Base-by-base conservation (phyloP, 2,888 invertebrate species). In the Allophyes oxyacanthae region DNA sequence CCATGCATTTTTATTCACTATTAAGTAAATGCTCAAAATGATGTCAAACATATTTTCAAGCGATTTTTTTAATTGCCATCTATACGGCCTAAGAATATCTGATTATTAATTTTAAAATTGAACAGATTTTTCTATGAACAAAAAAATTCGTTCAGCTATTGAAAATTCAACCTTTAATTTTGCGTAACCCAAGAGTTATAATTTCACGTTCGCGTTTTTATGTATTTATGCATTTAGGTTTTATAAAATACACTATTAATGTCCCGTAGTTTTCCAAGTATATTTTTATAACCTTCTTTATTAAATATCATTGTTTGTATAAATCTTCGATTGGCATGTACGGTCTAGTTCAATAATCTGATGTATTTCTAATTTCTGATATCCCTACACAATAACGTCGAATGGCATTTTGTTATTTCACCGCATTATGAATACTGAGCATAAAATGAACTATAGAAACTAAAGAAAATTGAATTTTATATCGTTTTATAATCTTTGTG, bases 361-460 rank as follows among this genome's bases (percentile, higher is more conserved):
- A 64, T 65, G 57, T 65, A 65, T 70, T 70, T 65, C 50, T 65
- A 70, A 65, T 65, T 64, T 70, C 65, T 71, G 36, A 65, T 65
- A 64, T 66, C 40, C 71, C 40, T 48, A 48, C 32, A 57, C 72
- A 71, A 65, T 71, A 65, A 57, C 72, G 51, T 51, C 32, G 46
- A 64, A 64, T 65, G 58, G 33, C 43, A 65, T 65, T 66, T 34
- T 51, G 46, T 65, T 65, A 42, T 65, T 65, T 64, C 46, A 70
- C 42, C 57, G 66, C 66, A 36, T 65, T 66, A 51, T 48, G 57
- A 70, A 51, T 64, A 65, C 72, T 48, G 51, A 71, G 58, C 65
- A 71, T 66, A 66, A 65, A 71, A 66, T 65, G 40, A 65, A 64
- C 32, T 64, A 64, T 28, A 49, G 44, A 50, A 60, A 60, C 63